Base-by-base conservation (phyloP, 2,797 vertebrate genomes). In the Rallus crepitans region DNA sequence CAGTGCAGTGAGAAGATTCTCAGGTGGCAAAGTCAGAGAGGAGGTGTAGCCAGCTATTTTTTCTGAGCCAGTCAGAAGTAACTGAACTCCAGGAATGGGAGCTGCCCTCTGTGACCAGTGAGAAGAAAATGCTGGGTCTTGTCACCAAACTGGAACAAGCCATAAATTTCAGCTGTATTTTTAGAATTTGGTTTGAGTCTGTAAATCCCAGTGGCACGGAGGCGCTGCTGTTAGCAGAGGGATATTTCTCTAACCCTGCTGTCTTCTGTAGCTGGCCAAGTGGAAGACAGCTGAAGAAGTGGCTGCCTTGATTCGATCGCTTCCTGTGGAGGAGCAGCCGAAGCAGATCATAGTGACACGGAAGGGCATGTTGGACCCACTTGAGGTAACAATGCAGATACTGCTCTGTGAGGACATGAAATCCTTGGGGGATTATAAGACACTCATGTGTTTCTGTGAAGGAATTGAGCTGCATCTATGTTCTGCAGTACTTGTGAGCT, bases 251-350 rank as follows among this genome's bases (percentile, higher is more conserved):
- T 89, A 39, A 90, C 90, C 71, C 39, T 63, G 27, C 66, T 77
- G 77, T 82, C 56, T 33, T 69, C 70, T 97, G 64, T 90, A 99
- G 99, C 96, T 99, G 98, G 99, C 99, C 82, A 99, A 99, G 93
- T 99, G 99, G 99, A 99, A 99, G 98, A 99, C 99, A 5, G 99
- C 99, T 94, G 99, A 99, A 95, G 99, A 99, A 96, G 99, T 99
- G 90, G 99, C 99, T 92, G 99, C 99, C 82, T 97, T 99, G 97
- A 99, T 99, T 96, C 98, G 99, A n/a, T 99, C 99, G 1, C 98
- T 99, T 50, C 99, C 99, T 2, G 99, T 99, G 95, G 99, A 99
- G 87, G 99, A 99, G 95, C 99, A 99, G 98, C 99, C 99, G 5
- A 99, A 99, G 95, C 99, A 99, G 98, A 99, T 99, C 97, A 99